Conservation (phyloP, 2,888 invertebrate species). For the Drosophila austrosaltans region DNA sequence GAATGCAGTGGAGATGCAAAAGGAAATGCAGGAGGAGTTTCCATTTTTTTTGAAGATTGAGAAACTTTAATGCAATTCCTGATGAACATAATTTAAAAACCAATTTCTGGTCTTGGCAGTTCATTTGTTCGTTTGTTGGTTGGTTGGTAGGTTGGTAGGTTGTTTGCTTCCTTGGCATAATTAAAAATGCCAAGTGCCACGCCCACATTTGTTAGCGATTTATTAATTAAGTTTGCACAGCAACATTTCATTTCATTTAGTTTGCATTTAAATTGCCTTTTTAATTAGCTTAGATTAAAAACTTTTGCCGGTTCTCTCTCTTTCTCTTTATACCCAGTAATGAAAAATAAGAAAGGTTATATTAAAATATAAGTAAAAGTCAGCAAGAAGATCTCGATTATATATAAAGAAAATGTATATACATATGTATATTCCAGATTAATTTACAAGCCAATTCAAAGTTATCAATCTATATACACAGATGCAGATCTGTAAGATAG, state of each 20-base stretch:
- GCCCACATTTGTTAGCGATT: slow-evolving; percentile 36
- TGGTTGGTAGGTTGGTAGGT: slow-evolving; percentile 13
- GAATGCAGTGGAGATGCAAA: not conserved
- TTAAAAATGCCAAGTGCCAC: not conserved
- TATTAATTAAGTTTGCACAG: slow-evolving; percentile 56
- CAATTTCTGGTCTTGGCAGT: slow-evolving; percentile 10
- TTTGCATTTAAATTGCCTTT: slow-evolving; percentile 69
- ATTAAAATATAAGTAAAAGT: not conserved
- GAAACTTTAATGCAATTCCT: slow-evolving; percentile 2
- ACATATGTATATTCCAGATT: no score
- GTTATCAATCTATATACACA: no score
- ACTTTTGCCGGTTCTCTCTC: slow-evolving; percentile 31
- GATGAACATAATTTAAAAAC: slow-evolving; percentile 4
- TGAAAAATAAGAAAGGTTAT: not conserved
- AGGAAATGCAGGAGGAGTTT: not conserved
- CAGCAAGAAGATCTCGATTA: no score
- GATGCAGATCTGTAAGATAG: no score
- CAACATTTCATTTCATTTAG: slow-evolving; percentile 56
- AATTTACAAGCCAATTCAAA: no score
- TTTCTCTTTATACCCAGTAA: not conserved
- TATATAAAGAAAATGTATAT: no score
- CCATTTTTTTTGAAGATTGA: no score
- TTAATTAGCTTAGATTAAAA: slow-evolving; percentile 63
- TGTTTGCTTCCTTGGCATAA: slow-evolving; percentile 25
- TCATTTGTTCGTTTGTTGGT: not conserved